Conservation (phyloP, 2,888 invertebrate genomes). For the Caenorhabditis drosophilae region DNA sequence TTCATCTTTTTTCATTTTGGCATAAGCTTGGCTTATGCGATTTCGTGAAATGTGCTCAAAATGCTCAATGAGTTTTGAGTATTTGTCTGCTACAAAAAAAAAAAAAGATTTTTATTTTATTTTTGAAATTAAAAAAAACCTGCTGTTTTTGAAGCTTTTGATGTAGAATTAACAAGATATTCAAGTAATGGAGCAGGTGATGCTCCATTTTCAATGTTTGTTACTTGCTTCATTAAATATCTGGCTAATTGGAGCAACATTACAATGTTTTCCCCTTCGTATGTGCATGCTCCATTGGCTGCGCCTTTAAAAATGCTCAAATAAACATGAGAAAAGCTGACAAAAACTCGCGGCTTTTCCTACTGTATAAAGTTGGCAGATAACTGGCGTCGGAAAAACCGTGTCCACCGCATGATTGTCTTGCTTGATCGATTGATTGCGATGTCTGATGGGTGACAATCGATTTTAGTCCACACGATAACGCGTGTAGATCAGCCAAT, state of each 20-base stretch:
- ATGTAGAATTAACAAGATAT: constrained; percentile 19
- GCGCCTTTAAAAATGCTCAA: constrained; percentile 18
- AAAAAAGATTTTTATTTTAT: not conserved
- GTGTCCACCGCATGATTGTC: constrained; percentile 88
- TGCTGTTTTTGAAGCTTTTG: not conserved
- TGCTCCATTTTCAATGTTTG: constrained; percentile 15
- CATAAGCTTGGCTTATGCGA: constrained; percentile 24
- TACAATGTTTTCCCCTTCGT: constrained; percentile 96
- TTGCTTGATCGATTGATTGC: constrained; percentile 78
- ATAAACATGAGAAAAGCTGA: too few species aligned
- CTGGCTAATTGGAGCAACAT: constrained; percentile 85
- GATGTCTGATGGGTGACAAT: constrained; percentile 71
- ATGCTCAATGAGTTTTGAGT: constrained; percentile 23
- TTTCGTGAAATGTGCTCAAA: constrained; percentile 43
- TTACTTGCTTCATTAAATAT: constrained; percentile 74
- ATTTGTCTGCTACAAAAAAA: constrained; percentile 33
- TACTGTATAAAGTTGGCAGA: constrained; percentile 40
- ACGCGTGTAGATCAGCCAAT: constrained; percentile 80
- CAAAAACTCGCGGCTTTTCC: too few species aligned
- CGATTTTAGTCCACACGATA: constrained; percentile 90
- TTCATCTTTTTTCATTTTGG: constrained; percentile 37
- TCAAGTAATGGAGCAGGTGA: constrained; percentile 20
- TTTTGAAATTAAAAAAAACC: constrained; percentile 6
- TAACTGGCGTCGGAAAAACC: constrained; percentile 78
- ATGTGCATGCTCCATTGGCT: constrained; percentile 81